Conservation (phyloP, 2,113 vertebrate genomes). For the Athene cunicularia region DNA sequence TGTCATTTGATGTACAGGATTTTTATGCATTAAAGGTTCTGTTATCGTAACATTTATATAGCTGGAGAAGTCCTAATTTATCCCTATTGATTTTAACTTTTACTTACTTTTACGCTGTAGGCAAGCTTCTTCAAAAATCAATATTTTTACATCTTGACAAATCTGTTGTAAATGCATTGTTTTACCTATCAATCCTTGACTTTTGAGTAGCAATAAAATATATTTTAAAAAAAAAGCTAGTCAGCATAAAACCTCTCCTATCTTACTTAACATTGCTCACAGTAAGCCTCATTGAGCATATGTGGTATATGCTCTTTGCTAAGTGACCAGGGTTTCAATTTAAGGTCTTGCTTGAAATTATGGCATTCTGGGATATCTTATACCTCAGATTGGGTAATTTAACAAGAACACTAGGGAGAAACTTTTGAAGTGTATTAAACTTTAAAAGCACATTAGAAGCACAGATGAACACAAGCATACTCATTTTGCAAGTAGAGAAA, state of each 20-base stretch:
- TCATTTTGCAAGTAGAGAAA: background rate
- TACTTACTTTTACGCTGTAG: background rate
- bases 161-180: background rate
- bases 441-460: background rate
- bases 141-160: slow-evolving; percentile 31
- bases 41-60: background rate
- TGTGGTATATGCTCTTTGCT: background rate
- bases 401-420: background rate
- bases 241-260: background rate
- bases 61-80: background rate
- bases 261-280: background rate
- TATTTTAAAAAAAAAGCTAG: rapidly evolving
- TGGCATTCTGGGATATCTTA: background rate
- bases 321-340: background rate
- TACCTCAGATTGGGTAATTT: background rate
- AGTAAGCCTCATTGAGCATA: background rate
- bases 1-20: background rate
- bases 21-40: slow-evolving; percentile 17
- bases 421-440: background rate
- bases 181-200: background rate
- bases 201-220: background rate
- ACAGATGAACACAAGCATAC: background rate
- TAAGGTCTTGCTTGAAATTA: background rate
- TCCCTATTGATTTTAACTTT: slow-evolving; percentile 57
- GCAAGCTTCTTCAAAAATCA: slow-evolving; percentile 42